Evolutionary conservation across 2,113 vertebrate species (phyloP).

Genomic region (Bucco capensis): DNA sequence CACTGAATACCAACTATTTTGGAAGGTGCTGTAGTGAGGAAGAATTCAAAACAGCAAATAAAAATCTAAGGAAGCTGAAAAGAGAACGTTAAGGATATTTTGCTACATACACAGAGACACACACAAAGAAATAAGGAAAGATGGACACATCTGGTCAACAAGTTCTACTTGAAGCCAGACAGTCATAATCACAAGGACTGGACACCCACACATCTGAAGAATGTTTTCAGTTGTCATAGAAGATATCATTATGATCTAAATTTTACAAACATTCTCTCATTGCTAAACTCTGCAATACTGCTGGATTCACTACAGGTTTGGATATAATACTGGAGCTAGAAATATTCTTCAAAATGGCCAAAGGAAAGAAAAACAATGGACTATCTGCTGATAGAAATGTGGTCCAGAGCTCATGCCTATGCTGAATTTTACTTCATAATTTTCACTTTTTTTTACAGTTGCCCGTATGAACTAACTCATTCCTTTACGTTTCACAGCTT

Average conservation of each 20-base stretch:
- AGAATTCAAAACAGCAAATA: neutral
- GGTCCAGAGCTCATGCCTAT: neutral
- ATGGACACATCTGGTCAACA: neutral
- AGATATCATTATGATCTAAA: neutral
- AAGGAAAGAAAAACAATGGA: neutral
- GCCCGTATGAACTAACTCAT: neutral
- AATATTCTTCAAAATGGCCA: neutral
- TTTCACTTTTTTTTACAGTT: neutral
- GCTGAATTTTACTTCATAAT: neutral
- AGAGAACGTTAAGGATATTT: neutral
- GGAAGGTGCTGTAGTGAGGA: neutral
- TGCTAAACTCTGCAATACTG: neutral
- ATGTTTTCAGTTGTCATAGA: neutral
- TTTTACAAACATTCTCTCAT: neutral
- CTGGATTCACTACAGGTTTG: neutral
- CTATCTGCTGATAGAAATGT: neutral
- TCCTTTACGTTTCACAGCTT: neutral
- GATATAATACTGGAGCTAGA: neutral
- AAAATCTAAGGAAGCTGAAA: neutral
- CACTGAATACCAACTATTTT: neutral
- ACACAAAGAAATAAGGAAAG: neutral
- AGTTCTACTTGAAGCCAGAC: neutral
- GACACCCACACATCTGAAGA: neutral
- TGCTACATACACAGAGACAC: no score
- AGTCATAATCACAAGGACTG: neutral